Evolutionary conservation across 1,140 invertebrate genomes (phyloP), one percentile per base, ranked within the genome.

Genomic region (Ostrea edulis): DNA sequence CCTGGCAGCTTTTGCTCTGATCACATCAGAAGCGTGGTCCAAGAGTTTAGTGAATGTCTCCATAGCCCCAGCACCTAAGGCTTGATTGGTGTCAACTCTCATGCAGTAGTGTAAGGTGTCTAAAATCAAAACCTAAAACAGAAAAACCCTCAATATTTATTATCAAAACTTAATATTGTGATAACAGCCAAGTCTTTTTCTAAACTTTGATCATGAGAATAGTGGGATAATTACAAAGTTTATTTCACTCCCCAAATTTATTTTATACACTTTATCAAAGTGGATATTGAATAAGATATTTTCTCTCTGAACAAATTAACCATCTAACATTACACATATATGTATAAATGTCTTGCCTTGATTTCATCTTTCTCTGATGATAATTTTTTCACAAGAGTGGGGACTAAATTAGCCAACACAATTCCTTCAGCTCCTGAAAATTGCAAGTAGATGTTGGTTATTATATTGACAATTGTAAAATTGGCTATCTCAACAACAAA

Each of bases 71-170:
- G 90, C 89, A 12, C 90, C 89, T 9, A 95, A 91, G 20, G 95
- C 95, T 71, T 94, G 91, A 54, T 84, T 71, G 17, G 94, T 94
- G 82, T 95, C 92, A 9, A 95, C 92, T 82, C 90, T 86, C 90
- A 95, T 93, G 90, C 95, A 95, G 90, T 93, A 95, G 89, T 95
- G 95, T 44, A 95, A 86, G 8, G 94, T 94, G 88, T 95, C 94
- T 68, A 95, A 90, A 86, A 95, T 95, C 11, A 94, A 86, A 82
- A 92, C 89, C 94, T 94, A 88, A 55, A 20, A 82, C 53, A 55
- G 14, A 68, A 85, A 22, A n/a, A 25, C 44, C 20, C 14, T 51
- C 14, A 71, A 17, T 29, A 81, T 51, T 81, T 22, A 81, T 12
- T 81, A 29, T 4, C n/a, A 51, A 44, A 44, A 5, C 35, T 5